Percentiles rank a stretch among this genome's conserved stretches.
Evolutionary conservation across 1,140 invertebrate genomes (phyloP).

Genomic region (Magallana angulata): DNA sequence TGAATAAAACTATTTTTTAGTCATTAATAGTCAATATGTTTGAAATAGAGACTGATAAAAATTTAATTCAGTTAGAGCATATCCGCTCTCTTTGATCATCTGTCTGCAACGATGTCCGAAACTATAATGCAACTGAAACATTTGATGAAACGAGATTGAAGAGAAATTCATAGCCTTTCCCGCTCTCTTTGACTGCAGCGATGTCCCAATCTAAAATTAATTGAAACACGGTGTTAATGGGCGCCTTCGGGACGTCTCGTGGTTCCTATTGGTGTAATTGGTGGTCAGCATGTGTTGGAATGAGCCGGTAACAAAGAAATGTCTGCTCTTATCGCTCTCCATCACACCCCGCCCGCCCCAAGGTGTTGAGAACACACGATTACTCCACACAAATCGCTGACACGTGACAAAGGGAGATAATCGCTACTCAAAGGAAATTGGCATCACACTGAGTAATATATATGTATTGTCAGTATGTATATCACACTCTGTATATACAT

Average conservation of each 20-base stretch:
- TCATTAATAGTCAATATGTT: too few relatives aligned
- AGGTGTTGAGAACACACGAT: neutral
- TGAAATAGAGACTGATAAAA: too few relatives aligned
- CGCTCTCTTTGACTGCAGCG: neutral
- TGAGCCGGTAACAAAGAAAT: neutral
- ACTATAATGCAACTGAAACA: too few relatives aligned
- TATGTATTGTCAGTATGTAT: conserved; percentile 11
- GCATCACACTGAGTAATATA: conserved; percentile 5
- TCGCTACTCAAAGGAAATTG: conserved; percentile 13
- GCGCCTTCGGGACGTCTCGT: neutral
- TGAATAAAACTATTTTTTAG: too few relatives aligned
- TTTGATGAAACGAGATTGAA: too few relatives aligned
- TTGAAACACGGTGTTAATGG: neutral
- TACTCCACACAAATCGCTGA: neutral
- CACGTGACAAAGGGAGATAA: neutral
- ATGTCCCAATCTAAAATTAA: neutral
- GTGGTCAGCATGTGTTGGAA: conserved; percentile 12
- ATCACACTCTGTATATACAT: neutral
- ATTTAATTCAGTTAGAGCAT: too few relatives aligned
- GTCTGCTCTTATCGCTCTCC: neutral
- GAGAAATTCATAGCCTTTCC: too few relatives aligned
- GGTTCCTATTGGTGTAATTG: neutral
- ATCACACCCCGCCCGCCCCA: neutral
- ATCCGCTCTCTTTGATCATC: too few relatives aligned
- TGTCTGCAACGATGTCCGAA: too few relatives aligned